Percentiles rank a stretch among this genome's conserved stretches.
Conservation (phyloP, 2,113 vertebrate genomes). For the Psammodynastes pulverulentus region DNA sequence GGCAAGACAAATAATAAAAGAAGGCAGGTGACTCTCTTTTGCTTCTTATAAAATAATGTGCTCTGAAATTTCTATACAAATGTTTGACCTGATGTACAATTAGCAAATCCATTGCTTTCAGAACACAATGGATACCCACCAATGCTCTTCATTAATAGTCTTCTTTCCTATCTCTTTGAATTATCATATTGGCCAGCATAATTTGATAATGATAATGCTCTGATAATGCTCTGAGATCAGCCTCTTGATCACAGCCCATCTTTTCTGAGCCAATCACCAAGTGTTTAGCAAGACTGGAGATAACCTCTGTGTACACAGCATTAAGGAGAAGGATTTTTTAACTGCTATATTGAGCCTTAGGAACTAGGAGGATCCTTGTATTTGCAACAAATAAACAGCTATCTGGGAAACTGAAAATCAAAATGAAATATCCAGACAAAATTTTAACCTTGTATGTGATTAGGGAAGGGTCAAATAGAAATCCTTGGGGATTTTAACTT, state of each 20-base stretch:
- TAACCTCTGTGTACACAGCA: background rate
- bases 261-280: background rate
- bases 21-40: background rate
- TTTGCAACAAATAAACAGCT: background rate
- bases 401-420: background rate
- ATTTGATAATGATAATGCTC: too few relatives aligned
- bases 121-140: background rate
- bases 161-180: background rate
- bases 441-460: background rate
- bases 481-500: background rate
- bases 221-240: background rate
- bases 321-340: background rate
- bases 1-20: background rate
- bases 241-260: background rate
- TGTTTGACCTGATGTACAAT: background rate
- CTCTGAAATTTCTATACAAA: background rate
- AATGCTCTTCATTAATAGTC: background rate
- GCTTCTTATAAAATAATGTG: background rate
- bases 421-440: background rate
- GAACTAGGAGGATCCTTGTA: background rate
- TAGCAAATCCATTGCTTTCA: background rate
- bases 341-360: background rate
- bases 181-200: background rate
- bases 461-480: background rate
- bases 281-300: background rate